A percentile compares a stretch with the other conserved stretches of the same genome.
phyloP scores from a whole-genome alignment of 2,113 vertebrate genomes.

The Cephalopholis sonnerati region DNA sequence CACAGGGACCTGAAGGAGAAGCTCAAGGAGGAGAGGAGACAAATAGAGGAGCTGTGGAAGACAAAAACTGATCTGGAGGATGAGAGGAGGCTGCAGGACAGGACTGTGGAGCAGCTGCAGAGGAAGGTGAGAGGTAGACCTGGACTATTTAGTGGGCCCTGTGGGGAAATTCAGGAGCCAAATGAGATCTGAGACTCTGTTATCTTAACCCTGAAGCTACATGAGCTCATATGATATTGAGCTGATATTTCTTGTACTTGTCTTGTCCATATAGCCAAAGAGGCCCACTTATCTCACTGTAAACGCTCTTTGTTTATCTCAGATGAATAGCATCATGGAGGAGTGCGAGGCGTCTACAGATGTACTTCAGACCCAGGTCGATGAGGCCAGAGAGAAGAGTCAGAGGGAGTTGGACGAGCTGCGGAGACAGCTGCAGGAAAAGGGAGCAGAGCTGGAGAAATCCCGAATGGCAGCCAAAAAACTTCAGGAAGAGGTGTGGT shows the following conservation, averaged over 20 bases:
- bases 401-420: slow-evolving; percentile 88
- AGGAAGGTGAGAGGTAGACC: slow-evolving; percentile 87
- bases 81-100: slow-evolving; percentile 88
- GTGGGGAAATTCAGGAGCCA: not conserved
- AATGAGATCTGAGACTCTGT: not conserved
- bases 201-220: not conserved
- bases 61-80: slow-evolving; percentile 90
- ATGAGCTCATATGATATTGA: too few relatives aligned
- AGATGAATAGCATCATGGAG: slow-evolving; percentile 91
- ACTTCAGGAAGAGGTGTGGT: slow-evolving; percentile 93
- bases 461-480: slow-evolving; percentile 83
- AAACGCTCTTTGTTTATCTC: slow-evolving; percentile 43
- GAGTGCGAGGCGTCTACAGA: slow-evolving; percentile 88
- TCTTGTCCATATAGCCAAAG: not conserved
- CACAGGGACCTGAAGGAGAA: slow-evolving; percentile 89
- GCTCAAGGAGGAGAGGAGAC: slow-evolving; percentile 88
- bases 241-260: slow-evolving; percentile 14
- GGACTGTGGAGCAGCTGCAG: slow-evolving; percentile 91
- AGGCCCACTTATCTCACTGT: slow-evolving; percentile 18
- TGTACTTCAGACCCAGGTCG: slow-evolving; percentile 92
- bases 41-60: slow-evolving; percentile 90
- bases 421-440: slow-evolving; percentile 91
- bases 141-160: not conserved
- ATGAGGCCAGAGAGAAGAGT: slow-evolving; percentile 90
- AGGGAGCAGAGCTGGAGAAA: slow-evolving; percentile 90